Evolutionary conservation across 2,888 invertebrate genomes (phyloP).

Genomic region (Laothoe populi): DNA sequence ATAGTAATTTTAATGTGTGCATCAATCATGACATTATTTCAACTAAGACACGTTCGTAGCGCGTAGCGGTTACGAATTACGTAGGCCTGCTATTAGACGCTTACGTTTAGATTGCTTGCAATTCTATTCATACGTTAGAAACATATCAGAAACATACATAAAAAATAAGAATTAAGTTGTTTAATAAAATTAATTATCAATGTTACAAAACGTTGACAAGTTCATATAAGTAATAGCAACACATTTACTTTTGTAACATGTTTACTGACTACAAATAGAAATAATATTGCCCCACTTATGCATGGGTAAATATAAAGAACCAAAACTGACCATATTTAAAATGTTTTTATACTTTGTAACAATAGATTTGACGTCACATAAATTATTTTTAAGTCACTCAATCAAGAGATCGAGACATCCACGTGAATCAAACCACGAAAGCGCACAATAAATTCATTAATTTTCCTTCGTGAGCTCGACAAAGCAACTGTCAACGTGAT

Average conservation of each 20-base stretch:
- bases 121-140: too few species aligned
- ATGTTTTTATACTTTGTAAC: background rate
- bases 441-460: slow-evolving; percentile 22
- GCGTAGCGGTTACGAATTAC: slow-evolving; percentile 3
- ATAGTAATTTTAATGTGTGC: background rate
- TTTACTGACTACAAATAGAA: too few species aligned
- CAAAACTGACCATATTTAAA: background rate
- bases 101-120: too few species aligned
- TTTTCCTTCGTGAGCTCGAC: slow-evolving; percentile 9
- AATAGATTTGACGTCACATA: background rate
- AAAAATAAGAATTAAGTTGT: too few species aligned
- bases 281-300: too few species aligned
- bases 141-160: too few species aligned
- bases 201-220: too few species aligned
- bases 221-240: too few species aligned
- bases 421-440: slow-evolving; percentile 4
- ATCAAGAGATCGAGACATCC: slow-evolving; percentile 1
- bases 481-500: slow-evolving; percentile 66
- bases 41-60: background rate
- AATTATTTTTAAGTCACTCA: slow-evolving; percentile 2
- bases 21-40: background rate
- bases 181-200: too few species aligned
- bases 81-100: background rate
- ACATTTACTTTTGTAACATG: too few species aligned
- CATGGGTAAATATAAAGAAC: background rate